Percentiles rank a stretch among this genome's conserved stretches.
phyloP scores from a whole-genome alignment of 1,140 invertebrate species.

The Hycleus cichorii region DNA sequence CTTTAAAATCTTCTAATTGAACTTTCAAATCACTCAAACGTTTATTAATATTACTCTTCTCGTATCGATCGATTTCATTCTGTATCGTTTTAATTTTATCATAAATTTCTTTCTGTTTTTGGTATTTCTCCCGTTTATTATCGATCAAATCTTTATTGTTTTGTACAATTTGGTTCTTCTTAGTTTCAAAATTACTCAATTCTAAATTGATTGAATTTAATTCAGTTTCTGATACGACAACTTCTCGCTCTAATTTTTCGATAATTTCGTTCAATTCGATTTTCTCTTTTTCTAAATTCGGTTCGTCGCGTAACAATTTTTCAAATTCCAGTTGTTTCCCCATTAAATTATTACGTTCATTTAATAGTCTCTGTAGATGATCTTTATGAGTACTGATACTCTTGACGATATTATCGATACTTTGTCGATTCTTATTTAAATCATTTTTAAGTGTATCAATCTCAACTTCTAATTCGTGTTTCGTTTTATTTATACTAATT shows the following conservation, averaged over 20 bases:
- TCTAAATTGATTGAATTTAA: constrained; percentile 6
- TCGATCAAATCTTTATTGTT: constrained; percentile 34
- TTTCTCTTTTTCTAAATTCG: constrained; percentile 1
- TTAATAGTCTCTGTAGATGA: constrained; percentile 23
- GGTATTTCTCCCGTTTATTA: constrained; percentile 31
- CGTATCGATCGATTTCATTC: constrained; percentile 22
- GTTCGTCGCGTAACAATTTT: constrained; percentile 13
- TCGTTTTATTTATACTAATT: constrained; percentile 41
- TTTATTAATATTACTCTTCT: constrained; percentile 9
- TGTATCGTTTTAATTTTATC: constrained; percentile 30
- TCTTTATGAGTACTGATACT: constrained; percentile 25
- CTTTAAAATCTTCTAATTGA: constrained; percentile 15
- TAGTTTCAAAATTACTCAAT: constrained; percentile 7
- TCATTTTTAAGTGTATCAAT: constrained; percentile 42
- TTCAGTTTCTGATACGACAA: neutral
- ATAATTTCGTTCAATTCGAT: constrained; percentile 12
- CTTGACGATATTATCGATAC: constrained; percentile 19
- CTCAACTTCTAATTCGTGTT: constrained; percentile 43
- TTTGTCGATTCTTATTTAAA: constrained; percentile 20
- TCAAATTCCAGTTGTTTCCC: constrained; percentile 22
- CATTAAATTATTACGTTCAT: constrained; percentile 23
- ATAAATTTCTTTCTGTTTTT: constrained; percentile 33
- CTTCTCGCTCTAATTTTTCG: neutral
- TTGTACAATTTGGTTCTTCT: neutral
- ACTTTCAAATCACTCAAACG: constrained; percentile 17